phyloP scores from a whole-genome alignment of 2,888 invertebrate species.

The Anodontia alba region DNA sequence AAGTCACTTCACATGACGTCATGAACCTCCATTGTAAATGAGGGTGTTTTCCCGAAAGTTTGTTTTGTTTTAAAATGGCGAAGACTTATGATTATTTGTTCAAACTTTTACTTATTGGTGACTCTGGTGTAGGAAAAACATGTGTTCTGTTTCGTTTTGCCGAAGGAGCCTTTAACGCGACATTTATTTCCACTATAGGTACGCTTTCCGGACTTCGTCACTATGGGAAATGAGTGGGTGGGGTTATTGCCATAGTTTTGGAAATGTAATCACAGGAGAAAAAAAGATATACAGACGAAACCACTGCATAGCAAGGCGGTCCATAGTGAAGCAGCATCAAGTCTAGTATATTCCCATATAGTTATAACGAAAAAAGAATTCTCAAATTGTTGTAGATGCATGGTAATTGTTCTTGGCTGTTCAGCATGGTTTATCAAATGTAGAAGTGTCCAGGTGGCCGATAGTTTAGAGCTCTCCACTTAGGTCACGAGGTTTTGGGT shows the following conservation, averaged over 20 bases:
- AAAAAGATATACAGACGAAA: too few relatives aligned
- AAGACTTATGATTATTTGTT: conserved; percentile 82
- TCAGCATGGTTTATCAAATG: too few relatives aligned
- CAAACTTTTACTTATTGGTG: conserved; percentile 83
- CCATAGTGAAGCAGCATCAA: too few relatives aligned
- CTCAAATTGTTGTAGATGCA: too few relatives aligned
- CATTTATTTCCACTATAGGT: conserved; percentile 85
- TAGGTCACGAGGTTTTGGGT: too few relatives aligned
- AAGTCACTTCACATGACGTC: conserved; percentile 17
- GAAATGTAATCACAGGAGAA: too few relatives aligned
- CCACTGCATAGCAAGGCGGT: too few relatives aligned
- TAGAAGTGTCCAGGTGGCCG: too few relatives aligned
- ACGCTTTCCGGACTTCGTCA: conserved; percentile 61
- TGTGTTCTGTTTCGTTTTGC: conserved; percentile 83
- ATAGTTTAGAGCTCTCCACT: too few relatives aligned
- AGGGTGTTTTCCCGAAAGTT: conserved; percentile 56
- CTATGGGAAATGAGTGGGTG: conserved; percentile 37
- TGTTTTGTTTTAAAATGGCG: conserved; percentile 42
- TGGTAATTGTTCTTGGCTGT: too few relatives aligned
- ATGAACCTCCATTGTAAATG: conserved; percentile 44
- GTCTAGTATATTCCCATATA: too few relatives aligned
- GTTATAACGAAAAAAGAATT: too few relatives aligned
- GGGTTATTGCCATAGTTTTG: conserved; percentile 1
- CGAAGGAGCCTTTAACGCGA: conserved; percentile 84
- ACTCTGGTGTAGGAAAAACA: conserved; percentile 83